Percentiles rank a stretch among this genome's conserved stretches.
Evolutionary conservation across 2,797 vertebrate species (phyloP).

Genomic region (Tympanoctomys barrerae): DNA sequence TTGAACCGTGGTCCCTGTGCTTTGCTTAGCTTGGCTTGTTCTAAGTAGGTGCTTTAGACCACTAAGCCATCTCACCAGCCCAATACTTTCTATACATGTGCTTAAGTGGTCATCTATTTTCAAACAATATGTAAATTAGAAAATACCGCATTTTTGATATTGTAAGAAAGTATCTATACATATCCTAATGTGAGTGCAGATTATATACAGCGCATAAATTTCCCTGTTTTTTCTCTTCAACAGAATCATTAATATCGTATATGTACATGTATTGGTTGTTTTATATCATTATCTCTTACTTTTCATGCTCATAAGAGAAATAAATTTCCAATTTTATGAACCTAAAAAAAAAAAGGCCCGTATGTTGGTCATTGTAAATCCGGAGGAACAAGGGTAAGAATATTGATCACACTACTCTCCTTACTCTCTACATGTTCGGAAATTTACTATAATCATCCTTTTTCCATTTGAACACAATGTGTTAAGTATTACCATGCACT

Average conservation of each 20-base stretch:
- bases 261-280: too few species aligned
- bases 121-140: not conserved
- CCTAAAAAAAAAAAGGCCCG: too few species aligned
- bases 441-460: not conserved
- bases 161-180: not conserved
- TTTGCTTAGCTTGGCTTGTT: too few species aligned
- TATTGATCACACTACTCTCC: not conserved
- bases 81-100: not conserved
- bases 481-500: conserved; percentile 18
- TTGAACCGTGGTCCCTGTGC: too few species aligned
- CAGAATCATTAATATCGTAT: too few species aligned
- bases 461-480: not conserved
- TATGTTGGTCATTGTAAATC: not conserved
- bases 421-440: not conserved
- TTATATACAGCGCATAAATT: not conserved
- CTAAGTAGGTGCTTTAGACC: too few species aligned
- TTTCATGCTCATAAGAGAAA: too few species aligned
- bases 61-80: too few species aligned
- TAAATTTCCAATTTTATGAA: too few species aligned
- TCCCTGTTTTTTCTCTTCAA: not conserved
- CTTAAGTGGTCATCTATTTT: not conserved
- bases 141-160: not conserved
- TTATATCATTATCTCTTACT: too few species aligned
- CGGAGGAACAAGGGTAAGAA: not conserved
- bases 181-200: not conserved